phyloP scores from a whole-genome alignment of 2,888 invertebrate genomes.

The Gonocerus acuteangulatus region DNA sequence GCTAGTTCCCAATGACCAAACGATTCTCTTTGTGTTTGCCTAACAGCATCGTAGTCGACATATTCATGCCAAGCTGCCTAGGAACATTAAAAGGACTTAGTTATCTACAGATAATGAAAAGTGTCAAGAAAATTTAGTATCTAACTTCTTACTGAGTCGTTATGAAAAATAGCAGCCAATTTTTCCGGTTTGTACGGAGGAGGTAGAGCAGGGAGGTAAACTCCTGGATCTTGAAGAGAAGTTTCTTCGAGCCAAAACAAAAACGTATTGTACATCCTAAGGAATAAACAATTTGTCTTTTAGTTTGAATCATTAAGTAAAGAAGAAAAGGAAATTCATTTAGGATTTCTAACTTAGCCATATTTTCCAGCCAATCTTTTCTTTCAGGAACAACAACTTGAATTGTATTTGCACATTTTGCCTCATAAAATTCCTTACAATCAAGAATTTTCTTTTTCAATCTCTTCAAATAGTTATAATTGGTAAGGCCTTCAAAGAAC shows the following conservation, averaged over 20 bases:
- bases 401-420: constrained; percentile 45
- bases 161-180: constrained; percentile 55
- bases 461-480: constrained; percentile 58
- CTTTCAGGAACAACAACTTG: constrained; percentile 34
- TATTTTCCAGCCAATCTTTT: constrained; percentile 29
- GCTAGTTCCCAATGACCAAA: constrained; percentile 51
- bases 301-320: constrained; percentile 24
- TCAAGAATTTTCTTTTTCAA: constrained; percentile 61
- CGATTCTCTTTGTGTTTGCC: constrained; percentile 48
- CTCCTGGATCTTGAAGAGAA: constrained; percentile 57
- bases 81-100: constrained; percentile 28
- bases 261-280: constrained; percentile 56
- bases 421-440: constrained; percentile 51
- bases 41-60: constrained; percentile 52
- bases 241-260: constrained; percentile 73
- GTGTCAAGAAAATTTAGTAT: no score
- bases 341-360: constrained; percentile 25
- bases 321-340: no score
- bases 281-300: constrained; percentile 7
- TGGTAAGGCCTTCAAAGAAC: constrained; percentile 64
- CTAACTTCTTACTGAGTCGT: constrained; percentile 49
- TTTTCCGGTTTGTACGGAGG: constrained; percentile 63
- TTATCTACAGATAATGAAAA: no score
- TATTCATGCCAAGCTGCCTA: constrained; percentile 61
- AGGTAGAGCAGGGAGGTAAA: constrained; percentile 61